A percentile compares a stretch with the other conserved stretches of the same genome.
These are phyloP conservation scores for Ciconia boyciana DNA, from an alignment of 2,113 vertebrate genomes.

Conservation along the genomic window DNA sequence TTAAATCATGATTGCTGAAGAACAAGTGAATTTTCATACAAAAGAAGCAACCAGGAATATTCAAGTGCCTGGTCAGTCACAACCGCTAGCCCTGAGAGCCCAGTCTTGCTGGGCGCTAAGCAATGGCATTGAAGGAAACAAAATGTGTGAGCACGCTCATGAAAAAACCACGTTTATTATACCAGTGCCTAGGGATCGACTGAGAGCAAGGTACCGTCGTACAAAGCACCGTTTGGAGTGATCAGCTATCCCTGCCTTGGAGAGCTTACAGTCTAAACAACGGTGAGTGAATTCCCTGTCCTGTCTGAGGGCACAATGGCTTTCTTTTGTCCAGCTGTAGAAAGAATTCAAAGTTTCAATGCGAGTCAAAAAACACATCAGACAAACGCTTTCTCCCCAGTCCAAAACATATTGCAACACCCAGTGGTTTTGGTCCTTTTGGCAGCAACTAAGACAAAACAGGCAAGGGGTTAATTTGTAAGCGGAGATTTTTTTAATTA, in stretches of 20 bases:
- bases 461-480: not conserved
- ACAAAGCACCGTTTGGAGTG: not conserved
- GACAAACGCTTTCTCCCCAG: not conserved
- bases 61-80: not conserved
- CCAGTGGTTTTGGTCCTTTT: not conserved
- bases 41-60: not conserved
- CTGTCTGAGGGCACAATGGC: not conserved
- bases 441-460: not conserved
- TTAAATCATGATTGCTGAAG: not conserved
- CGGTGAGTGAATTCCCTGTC: not conserved
- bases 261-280: not conserved
- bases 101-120: not conserved
- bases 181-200: not conserved
- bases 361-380: not conserved
- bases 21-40: not conserved
- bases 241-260: not conserved
- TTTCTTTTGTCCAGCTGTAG: not conserved
- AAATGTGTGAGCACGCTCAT: not conserved
- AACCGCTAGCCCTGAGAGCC: not conserved
- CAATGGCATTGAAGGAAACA: not conserved
- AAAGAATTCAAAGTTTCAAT: not conserved
- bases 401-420: not conserved
- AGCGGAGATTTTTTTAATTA: conserved; percentile 58
- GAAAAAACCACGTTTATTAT: not conserved
- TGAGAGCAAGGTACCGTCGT: not conserved